Percentiles rank a stretch among this genome's conserved stretches.
These are phyloP conservation scores for Acanthisitta chloris DNA, from an alignment of 2,113 vertebrate species.

Conservation along the genomic window DNA sequence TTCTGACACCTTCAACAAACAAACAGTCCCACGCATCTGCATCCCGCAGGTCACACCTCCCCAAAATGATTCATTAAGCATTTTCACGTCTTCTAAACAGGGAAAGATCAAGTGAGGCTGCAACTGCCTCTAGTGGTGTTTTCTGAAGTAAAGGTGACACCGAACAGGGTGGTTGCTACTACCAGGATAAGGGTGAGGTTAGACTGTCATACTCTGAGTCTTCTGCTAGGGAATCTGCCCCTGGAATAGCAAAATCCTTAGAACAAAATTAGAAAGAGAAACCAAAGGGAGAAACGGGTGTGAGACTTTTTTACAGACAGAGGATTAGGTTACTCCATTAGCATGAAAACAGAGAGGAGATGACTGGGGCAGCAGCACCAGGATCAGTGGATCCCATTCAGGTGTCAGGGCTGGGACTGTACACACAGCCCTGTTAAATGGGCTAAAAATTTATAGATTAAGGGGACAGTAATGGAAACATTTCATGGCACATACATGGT, in stretches of 20 bases:
- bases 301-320: neutral
- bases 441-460: neutral
- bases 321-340: neutral
- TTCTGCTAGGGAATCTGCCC: neutral
- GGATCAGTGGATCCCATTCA: neutral
- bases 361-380: neutral
- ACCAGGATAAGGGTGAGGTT: neutral
- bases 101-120: neutral
- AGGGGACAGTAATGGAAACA: neutral
- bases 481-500: neutral
- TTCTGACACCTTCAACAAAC: neutral
- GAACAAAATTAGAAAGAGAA: neutral
- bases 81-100: conserved; percentile 8
- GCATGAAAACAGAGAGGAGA: neutral
- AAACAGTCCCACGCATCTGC: neutral
- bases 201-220: neutral
- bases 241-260: neutral
- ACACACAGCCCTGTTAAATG: neutral
- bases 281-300: neutral
- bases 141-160: neutral
- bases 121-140: conserved; percentile 12
- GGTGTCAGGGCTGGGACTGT: neutral
- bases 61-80: neutral
- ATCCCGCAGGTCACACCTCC: conserved; percentile 3
- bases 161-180: neutral